phyloP scores from a whole-genome alignment of 2,113 vertebrate species.

The Candoia aspera region DNA sequence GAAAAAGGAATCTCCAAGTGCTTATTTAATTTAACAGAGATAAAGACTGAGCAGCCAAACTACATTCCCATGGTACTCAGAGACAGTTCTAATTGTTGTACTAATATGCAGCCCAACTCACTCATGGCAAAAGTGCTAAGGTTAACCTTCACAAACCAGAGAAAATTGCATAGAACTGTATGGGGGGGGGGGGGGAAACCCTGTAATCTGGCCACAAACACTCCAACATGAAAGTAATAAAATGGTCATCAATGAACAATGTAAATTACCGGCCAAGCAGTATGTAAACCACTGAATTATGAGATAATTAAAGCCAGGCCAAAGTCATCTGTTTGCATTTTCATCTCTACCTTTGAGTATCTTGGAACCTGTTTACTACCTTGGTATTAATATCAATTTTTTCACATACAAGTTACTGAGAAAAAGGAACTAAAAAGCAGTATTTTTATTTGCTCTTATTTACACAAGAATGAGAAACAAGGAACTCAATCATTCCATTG shows the following conservation, averaged over 20 bases:
- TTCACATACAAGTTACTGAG: neutral
- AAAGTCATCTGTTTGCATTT: neutral
- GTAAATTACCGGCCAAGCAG: neutral
- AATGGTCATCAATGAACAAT: neutral
- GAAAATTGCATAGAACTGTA: neutral
- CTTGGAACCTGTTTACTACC: neutral
- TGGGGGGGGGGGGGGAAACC: no score
- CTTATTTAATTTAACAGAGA: neutral
- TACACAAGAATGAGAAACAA: neutral
- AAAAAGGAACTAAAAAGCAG: neutral
- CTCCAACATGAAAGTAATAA: neutral
- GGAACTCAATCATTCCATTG: neutral
- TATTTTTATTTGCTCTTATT: slow-evolving; percentile 1
- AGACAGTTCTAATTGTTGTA: no score
- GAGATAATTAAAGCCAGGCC: neutral
- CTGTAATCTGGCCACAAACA: neutral
- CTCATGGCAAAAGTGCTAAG: neutral
- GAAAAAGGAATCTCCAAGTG: neutral
- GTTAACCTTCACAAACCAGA: neutral
- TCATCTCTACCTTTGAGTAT: neutral
- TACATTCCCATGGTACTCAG: neutral
- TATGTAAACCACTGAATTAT: neutral
- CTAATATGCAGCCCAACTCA: neutral
- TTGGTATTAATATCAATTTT: neutral
- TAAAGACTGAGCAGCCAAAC: neutral